Base-by-base conservation (phyloP, 2,888 invertebrate genomes). In the Mesochorus sp. region DNA sequence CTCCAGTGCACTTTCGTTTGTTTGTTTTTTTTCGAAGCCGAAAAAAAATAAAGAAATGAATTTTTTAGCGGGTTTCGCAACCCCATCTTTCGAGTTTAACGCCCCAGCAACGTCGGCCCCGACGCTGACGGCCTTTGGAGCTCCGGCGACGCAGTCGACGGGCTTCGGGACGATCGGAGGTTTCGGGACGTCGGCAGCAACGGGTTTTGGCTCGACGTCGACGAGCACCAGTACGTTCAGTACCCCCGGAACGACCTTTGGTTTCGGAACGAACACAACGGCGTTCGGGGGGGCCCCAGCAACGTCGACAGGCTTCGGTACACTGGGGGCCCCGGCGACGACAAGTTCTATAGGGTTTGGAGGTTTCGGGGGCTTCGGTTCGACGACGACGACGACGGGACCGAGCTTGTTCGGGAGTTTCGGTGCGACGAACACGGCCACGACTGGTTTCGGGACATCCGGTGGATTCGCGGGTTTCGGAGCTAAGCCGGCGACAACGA, bases 401-500 rank as follows among this genome's bases (percentile, higher is more conserved):
- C 85, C 91, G 0, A 90, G 91, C n/a, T 90, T 92, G 2, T 92
- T 93, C 85, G 92, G 92, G 17, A 92, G 92, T 0, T 93, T 93
- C 82, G 92, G 92, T 1, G 88, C 86, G n/a, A 80, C 87, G 37
- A 85, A 92, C 34, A 84, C 92, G 87, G 84, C 92, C 0, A 86
- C 91, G 0, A 90, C 83, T 64, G 90, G 77, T 83, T 91, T 89
- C 83, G 89, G 86, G 0, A 72, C 89, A n/a, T 84, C 88, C 2
- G 84, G 89, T 31, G 87, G 91, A n/a, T 94, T 94, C 88, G 93
- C 93, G 47, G 91, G 91, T 0, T 88, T 94, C 79, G 92, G 93
- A 0, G 83, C 92, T 1, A 91, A 93, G 8, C 91, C 93, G 47
- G 91, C 92, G 3, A 82, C 86, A 5, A 88, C 92, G 14, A 88